Evolutionary conservation across 2,888 invertebrate species (phyloP).

Genomic region (Cylloceria caligata): DNA sequence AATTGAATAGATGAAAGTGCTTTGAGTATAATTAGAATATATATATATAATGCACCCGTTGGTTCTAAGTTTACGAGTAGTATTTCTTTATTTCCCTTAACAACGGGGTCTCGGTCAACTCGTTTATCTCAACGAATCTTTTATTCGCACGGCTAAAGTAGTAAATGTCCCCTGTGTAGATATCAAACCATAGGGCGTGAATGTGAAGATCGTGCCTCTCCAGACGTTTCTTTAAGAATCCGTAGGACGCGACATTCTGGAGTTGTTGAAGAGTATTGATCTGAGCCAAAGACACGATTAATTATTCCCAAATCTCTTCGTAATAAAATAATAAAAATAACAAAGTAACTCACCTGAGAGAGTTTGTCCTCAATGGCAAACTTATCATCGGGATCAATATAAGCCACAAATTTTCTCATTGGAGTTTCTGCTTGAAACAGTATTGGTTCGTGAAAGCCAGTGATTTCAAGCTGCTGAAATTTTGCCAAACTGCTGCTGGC

Average conservation of each 20-base stretch:
- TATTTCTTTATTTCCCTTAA: conserved; percentile 91
- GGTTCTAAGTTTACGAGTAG: conserved; percentile 87
- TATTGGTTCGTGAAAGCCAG: conserved; percentile 90
- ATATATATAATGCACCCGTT: neutral
- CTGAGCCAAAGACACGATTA: conserved; percentile 81
- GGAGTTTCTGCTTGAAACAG: conserved; percentile 95
- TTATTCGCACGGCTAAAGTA: conserved; percentile 96
- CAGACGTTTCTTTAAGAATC: conserved; percentile 93
- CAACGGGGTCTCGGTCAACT: conserved; percentile 90
- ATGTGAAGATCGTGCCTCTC: conserved; percentile 93
- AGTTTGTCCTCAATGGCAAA: conserved; percentile 96
- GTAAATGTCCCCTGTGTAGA: conserved; percentile 98
- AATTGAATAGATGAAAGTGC: conserved; percentile 7
- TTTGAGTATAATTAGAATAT: neutral
- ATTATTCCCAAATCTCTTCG: neutral
- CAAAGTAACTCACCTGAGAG: conserved; percentile 90
- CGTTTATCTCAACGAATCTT: conserved; percentile 94
- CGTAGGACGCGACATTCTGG: conserved; percentile 96
- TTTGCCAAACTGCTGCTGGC: conserved; percentile 93
- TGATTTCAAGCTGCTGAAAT: conserved; percentile 90
- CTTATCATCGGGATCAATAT: conserved; percentile 96
- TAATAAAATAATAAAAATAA: neutral
- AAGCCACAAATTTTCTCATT: conserved; percentile 94
- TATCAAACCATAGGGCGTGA: conserved; percentile 98
- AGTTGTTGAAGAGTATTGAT: conserved; percentile 96